phyloP scores from a whole-genome alignment of 1,140 invertebrate species.

The Euwallacea fornicatus region DNA sequence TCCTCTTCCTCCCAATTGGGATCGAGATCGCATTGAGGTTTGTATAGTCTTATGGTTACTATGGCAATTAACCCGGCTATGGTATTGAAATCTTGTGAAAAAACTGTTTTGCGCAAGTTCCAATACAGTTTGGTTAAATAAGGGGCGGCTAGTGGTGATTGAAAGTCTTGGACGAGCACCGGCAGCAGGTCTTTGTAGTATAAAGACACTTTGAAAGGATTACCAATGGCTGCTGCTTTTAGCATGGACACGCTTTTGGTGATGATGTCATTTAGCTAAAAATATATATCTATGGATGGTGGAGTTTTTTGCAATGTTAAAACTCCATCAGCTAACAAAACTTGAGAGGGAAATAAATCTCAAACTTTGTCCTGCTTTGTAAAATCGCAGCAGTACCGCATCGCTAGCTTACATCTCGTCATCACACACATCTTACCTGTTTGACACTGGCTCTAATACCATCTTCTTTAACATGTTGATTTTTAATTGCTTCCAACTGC shows the following conservation, averaged over 20 bases:
- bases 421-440: constrained; percentile 54
- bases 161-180: constrained; percentile 64
- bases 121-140: constrained; percentile 64
- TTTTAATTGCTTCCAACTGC: constrained; percentile 89
- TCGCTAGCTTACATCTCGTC: no score
- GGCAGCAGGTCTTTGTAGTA: constrained; percentile 66
- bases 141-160: constrained; percentile 71
- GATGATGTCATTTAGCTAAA: constrained; percentile 65
- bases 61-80: constrained; percentile 66
- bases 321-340: not conserved
- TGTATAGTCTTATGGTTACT: constrained; percentile 67
- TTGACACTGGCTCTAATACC: constrained; percentile 69
- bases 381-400: no score
- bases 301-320: no score
- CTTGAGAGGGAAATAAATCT: not conserved
- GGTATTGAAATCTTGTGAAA: constrained; percentile 54
- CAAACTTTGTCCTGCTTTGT: no score
- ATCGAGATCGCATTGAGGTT: constrained; percentile 79
- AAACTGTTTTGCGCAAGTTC: constrained; percentile 59
- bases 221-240: constrained; percentile 63
- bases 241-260: constrained; percentile 66
- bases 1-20: constrained; percentile 76
- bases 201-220: constrained; percentile 62
- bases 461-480: constrained; percentile 84
- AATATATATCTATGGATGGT: no score